Base-by-base conservation (phyloP, 2,113 vertebrate genomes). In the Cromileptes altivelis region DNA sequence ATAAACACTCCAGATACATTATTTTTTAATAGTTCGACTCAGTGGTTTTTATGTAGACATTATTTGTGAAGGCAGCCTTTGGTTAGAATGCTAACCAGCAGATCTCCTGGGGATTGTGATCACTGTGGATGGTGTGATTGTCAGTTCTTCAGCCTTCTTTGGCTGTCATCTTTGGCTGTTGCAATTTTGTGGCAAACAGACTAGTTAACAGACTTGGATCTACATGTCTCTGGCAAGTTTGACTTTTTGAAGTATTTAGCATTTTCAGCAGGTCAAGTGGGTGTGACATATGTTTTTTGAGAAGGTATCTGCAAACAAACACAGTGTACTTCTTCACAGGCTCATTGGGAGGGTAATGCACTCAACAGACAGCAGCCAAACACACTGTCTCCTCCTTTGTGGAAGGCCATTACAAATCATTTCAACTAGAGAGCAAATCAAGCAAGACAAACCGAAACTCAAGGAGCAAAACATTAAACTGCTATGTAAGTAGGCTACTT, bases 251-350 rank as follows among this genome's bases (percentile, higher is more conserved):
- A 45, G 23, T 53, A 53, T 42, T 61, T 45, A 30, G 57, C 57
- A 61, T 49, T 67, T 27, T 53, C 23, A 70, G 49, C 63, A 55
- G 63, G 73, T 82, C 18, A 75, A 30, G 37, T 64, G 65, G 45
- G 17, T 56, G 21, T 56, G 37, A 64, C 50, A 45, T 62, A 33
- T 17, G 10, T 62, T 61, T 14, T 53, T 33, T 37, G 30, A 25
- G 27, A 47, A 45, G 14, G 30, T 37, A 50, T 78, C 52, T 53
- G 53, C 52, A 67, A 78, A 78, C 68, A 71, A 76, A 72, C 42
- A 37, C 61, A 67, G 60, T 4, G 12, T 50, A 72, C 23, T 19
- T 73, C 30, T 65, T 76, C 52, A 19, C 27, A 42, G 68, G 47
- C 53, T 61, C 33, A 30, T 78, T 78, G 75, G 47, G 47, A 61